These are phyloP conservation scores for Heliconius congener DNA, from an alignment of 1,140 invertebrate species.

Conservation along the genomic window DNA sequence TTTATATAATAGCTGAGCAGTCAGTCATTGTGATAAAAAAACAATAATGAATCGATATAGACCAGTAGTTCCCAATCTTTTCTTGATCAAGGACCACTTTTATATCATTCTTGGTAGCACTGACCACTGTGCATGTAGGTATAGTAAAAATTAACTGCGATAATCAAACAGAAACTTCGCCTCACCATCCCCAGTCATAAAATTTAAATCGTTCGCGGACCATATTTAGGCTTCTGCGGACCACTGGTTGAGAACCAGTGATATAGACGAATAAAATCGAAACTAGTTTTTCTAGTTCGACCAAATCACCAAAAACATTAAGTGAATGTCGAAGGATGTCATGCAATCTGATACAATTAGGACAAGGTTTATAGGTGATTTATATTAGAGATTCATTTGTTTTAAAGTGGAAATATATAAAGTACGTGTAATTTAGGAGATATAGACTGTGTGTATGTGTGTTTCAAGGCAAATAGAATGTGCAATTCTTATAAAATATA, in stretches of 20 bases:
- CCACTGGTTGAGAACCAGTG: too few relatives aligned
- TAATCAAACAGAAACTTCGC: too few relatives aligned
- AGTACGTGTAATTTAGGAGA: neutral
- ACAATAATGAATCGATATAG: too few relatives aligned
- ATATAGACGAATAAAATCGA: neutral
- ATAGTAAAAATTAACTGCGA: too few relatives aligned
- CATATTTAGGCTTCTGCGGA: too few relatives aligned
- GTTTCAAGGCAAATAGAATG: constrained; percentile 2
- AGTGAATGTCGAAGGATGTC: constrained; percentile 33
- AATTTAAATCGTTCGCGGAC: too few relatives aligned
- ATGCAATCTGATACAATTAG: constrained; percentile 25
- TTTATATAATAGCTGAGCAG: neutral
- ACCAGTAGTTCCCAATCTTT: too few relatives aligned
- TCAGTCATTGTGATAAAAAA: neutral
- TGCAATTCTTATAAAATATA: neutral
- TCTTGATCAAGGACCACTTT: too few relatives aligned
- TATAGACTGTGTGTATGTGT: neutral
- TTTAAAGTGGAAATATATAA: neutral
- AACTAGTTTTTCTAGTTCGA: constrained; percentile 16
- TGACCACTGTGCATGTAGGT: too few relatives aligned
- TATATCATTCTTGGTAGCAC: too few relatives aligned
- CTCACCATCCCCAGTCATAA: too few relatives aligned
- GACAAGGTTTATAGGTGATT: constrained; percentile 26
- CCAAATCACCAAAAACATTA: constrained; percentile 16
- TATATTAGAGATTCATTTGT: neutral